A percentile compares a stretch with the other conserved stretches of the same genome.
phyloP scores from a whole-genome alignment of 2,113 vertebrate species.

The Sialia sialis region DNA sequence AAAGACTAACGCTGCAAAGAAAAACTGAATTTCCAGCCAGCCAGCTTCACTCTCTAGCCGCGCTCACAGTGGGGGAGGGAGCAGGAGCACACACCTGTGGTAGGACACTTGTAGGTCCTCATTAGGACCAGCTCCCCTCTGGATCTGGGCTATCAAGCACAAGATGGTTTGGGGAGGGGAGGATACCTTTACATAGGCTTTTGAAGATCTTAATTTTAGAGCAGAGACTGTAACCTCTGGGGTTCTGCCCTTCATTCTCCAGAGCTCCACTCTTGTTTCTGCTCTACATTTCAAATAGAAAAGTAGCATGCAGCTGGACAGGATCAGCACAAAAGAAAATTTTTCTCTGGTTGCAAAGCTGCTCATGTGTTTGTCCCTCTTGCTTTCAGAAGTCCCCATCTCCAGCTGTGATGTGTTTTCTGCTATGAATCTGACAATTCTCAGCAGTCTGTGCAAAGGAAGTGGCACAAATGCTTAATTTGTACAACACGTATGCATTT shows the following conservation, averaged over 20 bases:
- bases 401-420: conserved; percentile 11
- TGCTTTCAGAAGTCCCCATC: neutral
- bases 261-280: neutral
- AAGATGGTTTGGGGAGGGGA: neutral
- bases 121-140: neutral
- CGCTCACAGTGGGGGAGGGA: accelerated
- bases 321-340: neutral
- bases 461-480: neutral
- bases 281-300: neutral
- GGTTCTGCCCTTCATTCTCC: neutral
- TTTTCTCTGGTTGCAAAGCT: neutral
- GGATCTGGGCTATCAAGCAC: neutral
- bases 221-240: neutral
- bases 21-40: neutral
- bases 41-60: neutral
- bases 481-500: neutral
- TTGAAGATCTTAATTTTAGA: neutral
- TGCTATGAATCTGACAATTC: neutral
- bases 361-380: neutral
- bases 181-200: accelerated
- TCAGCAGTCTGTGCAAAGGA: neutral
- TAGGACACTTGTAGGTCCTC: neutral
- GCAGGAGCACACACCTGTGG: neutral
- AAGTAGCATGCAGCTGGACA: neutral
- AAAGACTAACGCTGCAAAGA: neutral